Evolutionary conservation across 2,797 vertebrate genomes (phyloP).

Genomic region (Sebastes alutus): DNA sequence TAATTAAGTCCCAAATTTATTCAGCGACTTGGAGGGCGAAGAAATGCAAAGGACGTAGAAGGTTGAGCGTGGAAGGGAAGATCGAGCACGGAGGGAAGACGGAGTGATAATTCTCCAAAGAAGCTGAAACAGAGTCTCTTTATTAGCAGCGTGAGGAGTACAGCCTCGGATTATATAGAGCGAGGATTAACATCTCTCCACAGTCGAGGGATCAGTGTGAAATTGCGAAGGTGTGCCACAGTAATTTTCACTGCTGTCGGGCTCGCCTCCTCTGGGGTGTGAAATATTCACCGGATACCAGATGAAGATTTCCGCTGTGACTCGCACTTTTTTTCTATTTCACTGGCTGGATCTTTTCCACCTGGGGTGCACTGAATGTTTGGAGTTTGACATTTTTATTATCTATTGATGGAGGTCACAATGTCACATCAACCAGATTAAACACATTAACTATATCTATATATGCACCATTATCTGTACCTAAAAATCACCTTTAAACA

Average conservation of each 20-base stretch:
- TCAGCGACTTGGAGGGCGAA: constrained; percentile 46
- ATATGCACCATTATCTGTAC: too few relatives aligned
- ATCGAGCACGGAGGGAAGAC: neutral
- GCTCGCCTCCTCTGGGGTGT: constrained; percentile 23
- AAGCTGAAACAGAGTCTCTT: constrained; percentile 1
- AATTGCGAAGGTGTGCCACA: constrained; percentile 48
- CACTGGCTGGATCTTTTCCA: neutral
- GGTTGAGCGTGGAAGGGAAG: constrained; percentile 35
- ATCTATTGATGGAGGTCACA: neutral
- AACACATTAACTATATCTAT: too few relatives aligned
- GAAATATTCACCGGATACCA: constrained; percentile 22
- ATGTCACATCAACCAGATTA: neutral
- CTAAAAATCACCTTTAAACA: too few relatives aligned
- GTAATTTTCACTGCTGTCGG: constrained; percentile 19
- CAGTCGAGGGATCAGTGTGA: constrained; percentile 52
- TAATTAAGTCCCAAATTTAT: constrained; percentile 67
- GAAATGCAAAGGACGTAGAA: constrained; percentile 54
- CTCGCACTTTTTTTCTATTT: neutral
- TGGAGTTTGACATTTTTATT: neutral
- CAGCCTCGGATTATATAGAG: constrained; percentile 31
- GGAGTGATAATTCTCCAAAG: constrained; percentile 16
- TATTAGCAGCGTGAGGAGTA: neutral
- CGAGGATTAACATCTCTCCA: constrained; percentile 49
- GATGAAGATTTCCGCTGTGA: neutral
- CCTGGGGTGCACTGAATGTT: neutral